These are phyloP conservation scores for Dendrocincla tyrannina DNA, from an alignment of 2,797 vertebrate genomes.

Conservation along the genomic window DNA sequence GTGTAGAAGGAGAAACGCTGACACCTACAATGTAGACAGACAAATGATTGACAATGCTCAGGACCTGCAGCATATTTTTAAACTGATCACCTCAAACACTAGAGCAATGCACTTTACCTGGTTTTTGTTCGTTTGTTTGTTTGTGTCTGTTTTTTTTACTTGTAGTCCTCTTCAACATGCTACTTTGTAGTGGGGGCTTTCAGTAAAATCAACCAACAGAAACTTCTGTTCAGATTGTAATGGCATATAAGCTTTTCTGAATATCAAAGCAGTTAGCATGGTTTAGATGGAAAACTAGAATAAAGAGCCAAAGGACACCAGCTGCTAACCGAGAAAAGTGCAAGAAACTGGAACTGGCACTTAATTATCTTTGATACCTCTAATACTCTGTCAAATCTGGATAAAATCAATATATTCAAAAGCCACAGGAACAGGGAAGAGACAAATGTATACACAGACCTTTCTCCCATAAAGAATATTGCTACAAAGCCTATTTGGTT, in stretches of 20 bases:
- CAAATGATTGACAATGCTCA: not conserved
- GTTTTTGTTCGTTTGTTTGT: too few species aligned
- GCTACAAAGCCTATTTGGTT: not conserved
- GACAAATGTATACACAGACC: not conserved
- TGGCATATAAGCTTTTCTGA: not conserved
- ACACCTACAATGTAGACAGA: not conserved
- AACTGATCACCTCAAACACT: not conserved
- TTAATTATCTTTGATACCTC: conserved; percentile 37
- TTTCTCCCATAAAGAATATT: rapidly evolving
- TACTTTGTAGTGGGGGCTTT: not conserved
- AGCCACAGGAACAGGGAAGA: not conserved
- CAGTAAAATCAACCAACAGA: not conserved
- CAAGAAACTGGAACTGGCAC: conserved; percentile 22
- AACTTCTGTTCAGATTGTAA: not conserved
- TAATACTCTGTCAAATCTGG: not conserved
- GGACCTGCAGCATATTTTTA: not conserved
- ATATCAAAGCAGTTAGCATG: not conserved
- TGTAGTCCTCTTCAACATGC: not conserved
- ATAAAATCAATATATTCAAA: conserved; percentile 7
- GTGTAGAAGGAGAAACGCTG: not conserved
- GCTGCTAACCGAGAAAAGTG: not conserved
- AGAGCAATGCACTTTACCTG: not conserved
- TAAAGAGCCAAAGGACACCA: not conserved
- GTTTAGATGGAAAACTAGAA: not conserved
- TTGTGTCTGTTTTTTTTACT: not conserved